Evolutionary conservation across 2,888 invertebrate species (phyloP).

Genomic region (Metallyticus violacea): DNA sequence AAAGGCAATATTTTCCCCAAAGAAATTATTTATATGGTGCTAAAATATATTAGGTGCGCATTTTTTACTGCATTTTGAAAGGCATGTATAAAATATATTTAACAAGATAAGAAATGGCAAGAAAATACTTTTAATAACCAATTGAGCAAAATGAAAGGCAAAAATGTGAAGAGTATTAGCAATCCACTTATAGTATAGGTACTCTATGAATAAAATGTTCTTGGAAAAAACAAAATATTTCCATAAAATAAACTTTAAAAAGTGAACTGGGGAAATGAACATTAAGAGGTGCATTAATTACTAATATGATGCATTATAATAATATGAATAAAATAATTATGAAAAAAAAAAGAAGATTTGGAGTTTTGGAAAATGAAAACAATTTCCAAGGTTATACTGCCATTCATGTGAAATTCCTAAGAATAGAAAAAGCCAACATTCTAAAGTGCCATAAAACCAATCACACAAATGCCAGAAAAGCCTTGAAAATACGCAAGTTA

Average conservation of each 20-base stretch:
- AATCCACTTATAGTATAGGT: no score
- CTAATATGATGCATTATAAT: background rate
- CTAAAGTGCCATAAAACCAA: constrained; percentile 32
- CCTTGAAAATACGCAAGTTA: constrained; percentile 21
- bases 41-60: no score
- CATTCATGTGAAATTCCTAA: constrained; percentile 19
- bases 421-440: constrained; percentile 18
- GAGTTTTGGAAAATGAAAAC: constrained; percentile 21
- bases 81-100: no score
- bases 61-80: no score
- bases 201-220: background rate
- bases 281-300: background rate
- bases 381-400: constrained; percentile 26
- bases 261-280: background rate
- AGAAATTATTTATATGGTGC: no score
- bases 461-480: constrained; percentile 27
- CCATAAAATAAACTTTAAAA: background rate
- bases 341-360: background rate
- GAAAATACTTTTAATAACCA: background rate
- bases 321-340: background rate
- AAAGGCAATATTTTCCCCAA: no score
- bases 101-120: background rate
- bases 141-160: background rate
- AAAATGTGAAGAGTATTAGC: background rate
- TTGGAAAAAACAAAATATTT: background rate